Evolutionary conservation across 2,113 vertebrate species (phyloP), one percentile per base, ranked within the genome.

Genomic region (Alosa alosa): DNA sequence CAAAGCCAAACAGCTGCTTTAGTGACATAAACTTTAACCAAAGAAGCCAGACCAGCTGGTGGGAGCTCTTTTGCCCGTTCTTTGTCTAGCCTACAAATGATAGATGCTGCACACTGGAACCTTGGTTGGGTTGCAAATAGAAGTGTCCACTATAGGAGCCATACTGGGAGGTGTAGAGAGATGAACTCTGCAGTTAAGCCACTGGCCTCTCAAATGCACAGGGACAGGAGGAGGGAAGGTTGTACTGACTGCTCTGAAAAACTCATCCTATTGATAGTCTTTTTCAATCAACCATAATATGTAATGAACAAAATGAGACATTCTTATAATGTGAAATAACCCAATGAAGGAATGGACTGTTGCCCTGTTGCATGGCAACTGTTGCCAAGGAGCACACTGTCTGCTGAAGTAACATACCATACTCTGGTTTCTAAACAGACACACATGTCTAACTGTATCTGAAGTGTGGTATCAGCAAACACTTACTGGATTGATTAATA

Each of bases 361-460:
- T 93, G 92, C 92, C 92, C 90, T 92, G 94, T 94, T 95, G 94
- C 94, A 91, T 94, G 90, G 93, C 93, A 95, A 94, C 93, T 90
- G 91, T 91, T 91, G 89, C 92, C 91, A 89, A 91, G 93, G 89
- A 91, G 89, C 90, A 89, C 87, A 90, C 85, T 90, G 89, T 90
- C 86, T 91, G 92, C 87, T 90, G 90, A 81, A 84, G 83, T 89
- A 39, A 45, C 85, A 87, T 91, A 87, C 25, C 36, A 55, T 31
- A 31, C 20, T 89, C 89, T 90, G 92, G 85, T 75, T 25, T 83
- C 83, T 85, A 85, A 87, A 86, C 9, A 50, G 81, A 46, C 18
- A 17, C 64, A 83, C 50, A 41, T 22, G 49, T 72, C 41, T 7
- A 81, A 49, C 31, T 36, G n/a, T 81, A 36, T 52, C 25, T 46